Conservation (phyloP, 1,140 invertebrate species). For the Atta colombica region DNA sequence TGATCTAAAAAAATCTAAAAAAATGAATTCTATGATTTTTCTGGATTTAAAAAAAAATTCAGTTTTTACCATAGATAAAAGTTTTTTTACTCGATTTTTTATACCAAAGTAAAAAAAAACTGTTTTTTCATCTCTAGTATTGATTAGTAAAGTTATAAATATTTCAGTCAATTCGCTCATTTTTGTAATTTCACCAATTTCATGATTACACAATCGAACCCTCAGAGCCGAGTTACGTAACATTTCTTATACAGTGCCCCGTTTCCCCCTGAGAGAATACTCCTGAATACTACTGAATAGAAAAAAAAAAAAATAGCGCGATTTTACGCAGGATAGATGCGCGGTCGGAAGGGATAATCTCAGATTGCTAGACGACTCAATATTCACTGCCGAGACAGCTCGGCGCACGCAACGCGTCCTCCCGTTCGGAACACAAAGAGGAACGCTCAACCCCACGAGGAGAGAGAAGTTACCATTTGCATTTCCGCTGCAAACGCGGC, state of each 20-base stretch:
- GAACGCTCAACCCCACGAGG: constrained; percentile 60
- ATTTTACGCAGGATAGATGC: constrained; percentile 4
- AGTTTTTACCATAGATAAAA: no score
- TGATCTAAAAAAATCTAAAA: no score
- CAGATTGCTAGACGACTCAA: constrained; percentile 47
- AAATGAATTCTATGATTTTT: no score
- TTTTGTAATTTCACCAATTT: no score
- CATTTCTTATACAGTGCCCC: neutral
- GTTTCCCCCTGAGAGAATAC: neutral
- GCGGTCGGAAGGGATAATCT: constrained; percentile 18
- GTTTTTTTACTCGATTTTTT: no score
- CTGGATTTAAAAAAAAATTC: no score
- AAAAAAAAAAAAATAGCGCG: neutral
- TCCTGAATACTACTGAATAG: neutral
- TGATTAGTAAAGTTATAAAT: no score
- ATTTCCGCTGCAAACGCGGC: constrained; percentile 70
- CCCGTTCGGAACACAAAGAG: constrained; percentile 48
- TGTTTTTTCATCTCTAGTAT: no score
- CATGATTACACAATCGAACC: no score
- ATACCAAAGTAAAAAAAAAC: no score
- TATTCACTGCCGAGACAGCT: neutral
- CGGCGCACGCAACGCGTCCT: constrained; percentile 37
- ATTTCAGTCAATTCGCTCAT: no score
- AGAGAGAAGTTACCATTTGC: constrained; percentile 78
- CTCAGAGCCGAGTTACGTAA: neutral